A percentile compares a stretch with the other conserved stretches of the same genome.
Conservation (phyloP, 2,797 vertebrate genomes). For the Oceanodroma leucorhoa region DNA sequence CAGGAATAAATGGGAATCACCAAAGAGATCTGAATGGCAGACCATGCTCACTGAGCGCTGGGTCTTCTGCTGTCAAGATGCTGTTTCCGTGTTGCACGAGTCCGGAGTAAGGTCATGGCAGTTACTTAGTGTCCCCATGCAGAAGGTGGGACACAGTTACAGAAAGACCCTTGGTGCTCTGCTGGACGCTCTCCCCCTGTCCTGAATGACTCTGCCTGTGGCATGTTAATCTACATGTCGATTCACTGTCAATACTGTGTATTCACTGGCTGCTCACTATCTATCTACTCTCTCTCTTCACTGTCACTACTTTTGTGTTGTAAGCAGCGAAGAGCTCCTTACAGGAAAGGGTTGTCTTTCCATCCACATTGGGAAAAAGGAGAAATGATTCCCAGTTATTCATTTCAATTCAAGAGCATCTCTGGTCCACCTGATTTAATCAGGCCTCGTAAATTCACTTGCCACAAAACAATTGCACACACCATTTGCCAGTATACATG, state of each 20-base stretch:
- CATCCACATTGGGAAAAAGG: not conserved
- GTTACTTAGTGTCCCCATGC: not conserved
- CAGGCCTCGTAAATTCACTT: not conserved
- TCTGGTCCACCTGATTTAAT: not conserved
- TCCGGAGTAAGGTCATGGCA: rapidly evolving
- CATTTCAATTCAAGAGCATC: not conserved
- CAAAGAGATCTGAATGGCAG: not conserved
- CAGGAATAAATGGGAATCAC: not conserved
- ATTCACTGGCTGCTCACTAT: not conserved
- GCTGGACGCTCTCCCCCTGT: not conserved
- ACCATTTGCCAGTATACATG: not conserved
- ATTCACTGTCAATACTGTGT: not conserved
- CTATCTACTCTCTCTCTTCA: not conserved
- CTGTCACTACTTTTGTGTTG: not conserved
- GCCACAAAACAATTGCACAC: not conserved
- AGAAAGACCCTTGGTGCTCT: not conserved
- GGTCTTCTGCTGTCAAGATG: not conserved
- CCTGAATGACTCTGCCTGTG: not conserved
- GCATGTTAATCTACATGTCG: not conserved
- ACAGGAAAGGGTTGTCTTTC: not conserved
- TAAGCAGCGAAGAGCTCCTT: not conserved
- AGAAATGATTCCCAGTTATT: not conserved
- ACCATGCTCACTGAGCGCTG: not conserved
- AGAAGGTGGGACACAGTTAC: not conserved
- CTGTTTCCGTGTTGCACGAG: not conserved